Conservation (phyloP, 2,888 invertebrate species). For the Heterodera filipjevi region DNA sequence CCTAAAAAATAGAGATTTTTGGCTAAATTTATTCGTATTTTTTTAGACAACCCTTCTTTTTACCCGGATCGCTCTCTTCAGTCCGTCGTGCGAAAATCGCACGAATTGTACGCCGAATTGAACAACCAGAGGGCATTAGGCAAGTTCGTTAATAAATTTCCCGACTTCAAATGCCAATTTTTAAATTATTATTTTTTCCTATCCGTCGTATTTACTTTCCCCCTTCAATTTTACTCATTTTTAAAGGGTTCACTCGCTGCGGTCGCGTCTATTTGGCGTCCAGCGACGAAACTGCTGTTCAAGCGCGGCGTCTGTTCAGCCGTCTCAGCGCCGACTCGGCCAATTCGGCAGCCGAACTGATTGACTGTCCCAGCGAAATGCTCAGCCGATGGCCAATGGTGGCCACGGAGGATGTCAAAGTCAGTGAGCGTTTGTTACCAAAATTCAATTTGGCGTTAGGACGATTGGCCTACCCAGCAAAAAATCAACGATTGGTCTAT, state of each 20-base stretch:
- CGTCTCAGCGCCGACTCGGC: constrained; percentile 26
- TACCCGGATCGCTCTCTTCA: constrained; percentile 72
- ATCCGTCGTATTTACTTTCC: too few species aligned
- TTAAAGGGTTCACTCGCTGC: constrained; percentile 51
- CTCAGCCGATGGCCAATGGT: constrained; percentile 59
- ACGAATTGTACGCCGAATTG: constrained; percentile 77
- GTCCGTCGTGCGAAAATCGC: constrained; percentile 78
- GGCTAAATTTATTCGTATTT: neutral
- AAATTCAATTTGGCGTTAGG: too few species aligned
- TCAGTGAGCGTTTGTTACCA: constrained; percentile 21
- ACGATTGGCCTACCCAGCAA: neutral
- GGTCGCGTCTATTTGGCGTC: constrained; percentile 62
- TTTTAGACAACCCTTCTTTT: constrained; percentile 70
- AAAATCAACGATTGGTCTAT: too few species aligned
- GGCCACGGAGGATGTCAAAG: constrained; percentile 56
- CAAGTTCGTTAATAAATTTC: constrained; percentile 68
- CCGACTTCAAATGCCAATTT: too few species aligned
- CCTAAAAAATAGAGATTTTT: neutral
- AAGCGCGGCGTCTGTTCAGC: constrained; percentile 44
- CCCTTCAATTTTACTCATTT: too few species aligned
- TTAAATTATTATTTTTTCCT: too few species aligned
- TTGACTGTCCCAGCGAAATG: constrained; percentile 62
- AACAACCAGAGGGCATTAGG: constrained; percentile 74
- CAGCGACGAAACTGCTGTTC: constrained; percentile 47
- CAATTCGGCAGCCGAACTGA: constrained; percentile 46